These are phyloP conservation scores for Anolis apletophallus DNA, from an alignment of 2,797 vertebrate species.

Conservation along the genomic window DNA sequence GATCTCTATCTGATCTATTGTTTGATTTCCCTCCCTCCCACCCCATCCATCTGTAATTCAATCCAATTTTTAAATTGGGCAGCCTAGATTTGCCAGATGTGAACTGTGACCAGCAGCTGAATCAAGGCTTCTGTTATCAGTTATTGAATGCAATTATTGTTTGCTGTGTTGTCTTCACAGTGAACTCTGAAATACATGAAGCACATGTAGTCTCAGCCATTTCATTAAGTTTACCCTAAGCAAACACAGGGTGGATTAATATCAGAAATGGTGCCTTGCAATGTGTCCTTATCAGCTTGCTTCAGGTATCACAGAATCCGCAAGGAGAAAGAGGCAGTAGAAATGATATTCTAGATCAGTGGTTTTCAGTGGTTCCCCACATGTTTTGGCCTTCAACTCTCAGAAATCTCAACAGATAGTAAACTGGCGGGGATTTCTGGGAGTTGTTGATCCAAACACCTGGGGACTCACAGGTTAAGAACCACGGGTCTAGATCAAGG, in stretches of 20 bases:
- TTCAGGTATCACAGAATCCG: background rate
- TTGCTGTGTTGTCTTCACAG: background rate
- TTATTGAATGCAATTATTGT: background rate
- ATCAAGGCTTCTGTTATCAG: background rate
- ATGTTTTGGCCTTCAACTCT: no score
- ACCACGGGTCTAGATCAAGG: no score
- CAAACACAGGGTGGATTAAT: background rate
- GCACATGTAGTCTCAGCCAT: background rate
- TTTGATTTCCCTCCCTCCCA: background rate
- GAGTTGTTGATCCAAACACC: no score
- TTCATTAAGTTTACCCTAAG: background rate
- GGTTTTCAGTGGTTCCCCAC: no score
- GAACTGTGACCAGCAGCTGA: background rate
- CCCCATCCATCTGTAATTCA: background rate
- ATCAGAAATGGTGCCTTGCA: background rate
- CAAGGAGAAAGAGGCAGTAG: background rate
- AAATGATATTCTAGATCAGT: background rate
- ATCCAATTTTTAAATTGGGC: background rate
- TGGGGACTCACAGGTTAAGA: no score
- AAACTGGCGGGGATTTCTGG: no score
- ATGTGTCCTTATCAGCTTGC: background rate
- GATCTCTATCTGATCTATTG: background rate
- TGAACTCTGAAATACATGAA: background rate
- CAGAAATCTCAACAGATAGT: no score
- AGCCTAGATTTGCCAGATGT: background rate